These are phyloP conservation scores for Ceratothoa steindachneri DNA, from an alignment of 2,888 invertebrate species.

Conservation along the genomic window DNA sequence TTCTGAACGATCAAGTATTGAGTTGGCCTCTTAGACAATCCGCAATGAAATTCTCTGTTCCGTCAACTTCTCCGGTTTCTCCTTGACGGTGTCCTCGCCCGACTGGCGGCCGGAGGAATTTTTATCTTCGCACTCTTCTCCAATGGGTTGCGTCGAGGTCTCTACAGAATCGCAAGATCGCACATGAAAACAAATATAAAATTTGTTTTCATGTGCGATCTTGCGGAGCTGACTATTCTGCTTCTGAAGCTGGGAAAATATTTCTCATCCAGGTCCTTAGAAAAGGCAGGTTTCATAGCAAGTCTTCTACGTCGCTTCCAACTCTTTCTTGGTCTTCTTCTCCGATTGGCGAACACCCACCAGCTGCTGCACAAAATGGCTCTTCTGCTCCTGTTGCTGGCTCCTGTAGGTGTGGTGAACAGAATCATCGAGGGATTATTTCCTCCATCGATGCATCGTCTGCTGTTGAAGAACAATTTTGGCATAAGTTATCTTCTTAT, in stretches of 20 bases:
- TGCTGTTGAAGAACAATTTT: constrained; percentile 32
- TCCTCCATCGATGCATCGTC: constrained; percentile 9
- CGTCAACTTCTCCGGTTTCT: no score
- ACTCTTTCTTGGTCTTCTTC: constrained; percentile 12
- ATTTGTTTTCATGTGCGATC: constrained; percentile 44
- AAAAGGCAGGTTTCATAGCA: not conserved
- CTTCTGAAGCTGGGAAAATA: not conserved
- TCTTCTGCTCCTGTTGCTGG: constrained; percentile 16
- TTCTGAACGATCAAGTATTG: no score
- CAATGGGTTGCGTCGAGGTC: no score
- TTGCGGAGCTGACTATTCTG: constrained; percentile 29
- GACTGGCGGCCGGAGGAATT: no score
- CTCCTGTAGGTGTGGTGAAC: not conserved
- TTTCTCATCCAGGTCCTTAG: not conserved
- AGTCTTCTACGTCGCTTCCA: constrained; percentile 3
- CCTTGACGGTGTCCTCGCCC: no score
- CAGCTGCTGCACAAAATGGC: constrained; percentile 14
- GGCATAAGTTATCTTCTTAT: constrained; percentile 26
- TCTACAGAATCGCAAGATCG: constrained; percentile 16
- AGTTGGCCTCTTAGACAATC: no score
- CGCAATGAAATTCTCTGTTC: no score
- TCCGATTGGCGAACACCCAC: constrained; percentile 14
- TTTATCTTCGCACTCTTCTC: no score
- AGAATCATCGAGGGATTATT: constrained; percentile 3
- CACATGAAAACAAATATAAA: constrained; percentile 22